Evolutionary conservation across 2,113 vertebrate genomes (phyloP).

Genomic region (Prolemur simus): DNA sequence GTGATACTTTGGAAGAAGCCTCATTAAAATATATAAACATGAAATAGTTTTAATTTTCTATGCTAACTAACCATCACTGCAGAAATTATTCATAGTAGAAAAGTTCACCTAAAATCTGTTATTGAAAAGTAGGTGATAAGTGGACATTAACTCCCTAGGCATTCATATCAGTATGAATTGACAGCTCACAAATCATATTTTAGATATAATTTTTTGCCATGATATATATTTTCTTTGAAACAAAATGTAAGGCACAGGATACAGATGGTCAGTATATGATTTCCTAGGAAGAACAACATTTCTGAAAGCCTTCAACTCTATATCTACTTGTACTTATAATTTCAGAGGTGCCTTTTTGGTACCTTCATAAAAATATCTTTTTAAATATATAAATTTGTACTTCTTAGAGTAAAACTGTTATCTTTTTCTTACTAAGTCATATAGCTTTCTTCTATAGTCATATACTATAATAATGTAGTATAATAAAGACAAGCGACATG

Average conservation of each 20-base stretch:
- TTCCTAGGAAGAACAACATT: neutral
- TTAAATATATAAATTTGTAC: neutral
- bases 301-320: neutral
- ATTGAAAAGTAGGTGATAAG: neutral
- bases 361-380: neutral
- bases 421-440: neutral
- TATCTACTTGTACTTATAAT: neutral
- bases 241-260: neutral
- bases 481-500: neutral
- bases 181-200: neutral
- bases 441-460: neutral
- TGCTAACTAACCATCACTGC: neutral
- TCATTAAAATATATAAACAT: slow-evolving; percentile 1
- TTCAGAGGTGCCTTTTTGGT: neutral
- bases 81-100: neutral
- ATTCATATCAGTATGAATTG: neutral
- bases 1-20: neutral
- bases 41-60: neutral
- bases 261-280: neutral
- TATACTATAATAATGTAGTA: neutral
- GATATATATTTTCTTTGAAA: neutral
- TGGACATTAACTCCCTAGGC: neutral
- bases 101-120: neutral
- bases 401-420: neutral
- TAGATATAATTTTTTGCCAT: neutral